A percentile compares a stretch with the other conserved stretches of the same genome.
phyloP scores from a whole-genome alignment of 30 jellyfish, hydroid and myxozoan species.

The Aurelia coerulea region DNA sequence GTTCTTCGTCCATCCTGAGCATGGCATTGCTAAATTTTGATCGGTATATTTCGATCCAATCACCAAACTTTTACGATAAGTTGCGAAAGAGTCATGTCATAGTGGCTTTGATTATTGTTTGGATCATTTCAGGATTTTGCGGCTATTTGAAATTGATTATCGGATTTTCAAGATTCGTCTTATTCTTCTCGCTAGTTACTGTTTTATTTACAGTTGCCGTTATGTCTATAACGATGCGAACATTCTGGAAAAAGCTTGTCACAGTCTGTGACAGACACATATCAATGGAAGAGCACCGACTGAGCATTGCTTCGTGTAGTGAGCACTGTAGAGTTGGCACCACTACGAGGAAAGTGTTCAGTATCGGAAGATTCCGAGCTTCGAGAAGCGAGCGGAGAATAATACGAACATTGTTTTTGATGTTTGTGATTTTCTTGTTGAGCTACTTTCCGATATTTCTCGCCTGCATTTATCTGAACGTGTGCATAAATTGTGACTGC shows the following conservation, averaged over 20 bases:
- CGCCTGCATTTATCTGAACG: slow-evolving; percentile 56
- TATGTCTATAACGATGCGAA: slow-evolving; percentile 66
- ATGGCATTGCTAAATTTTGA: slow-evolving; percentile 76
- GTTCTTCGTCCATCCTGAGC: slow-evolving; percentile 51
- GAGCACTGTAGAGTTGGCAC: slow-evolving; percentile 44
- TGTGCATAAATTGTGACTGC: slow-evolving; percentile 65
- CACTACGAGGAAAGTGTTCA: slow-evolving; percentile 58
- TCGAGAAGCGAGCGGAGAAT: slow-evolving; percentile 57
- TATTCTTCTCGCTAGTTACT: slow-evolving; percentile 49
- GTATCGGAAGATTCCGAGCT: slow-evolving; percentile 64
- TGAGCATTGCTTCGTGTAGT: slow-evolving; percentile 54
- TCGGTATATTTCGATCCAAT: slow-evolving; percentile 58
- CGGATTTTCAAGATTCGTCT: slow-evolving; percentile 37
- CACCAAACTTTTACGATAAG: slow-evolving; percentile 10
- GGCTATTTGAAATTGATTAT: slow-evolving; percentile 33
- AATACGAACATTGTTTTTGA: slow-evolving; percentile 55
- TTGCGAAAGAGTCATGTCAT: slow-evolving; percentile 11
- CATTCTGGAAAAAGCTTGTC: slow-evolving; percentile 57
- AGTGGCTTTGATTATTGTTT: slow-evolving; percentile 14
- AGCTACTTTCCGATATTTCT: slow-evolving; percentile 67
- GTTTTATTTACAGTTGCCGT: slow-evolving; percentile 57
- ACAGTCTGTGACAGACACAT: slow-evolving; percentile 16
- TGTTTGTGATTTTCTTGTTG: slow-evolving; percentile 58
- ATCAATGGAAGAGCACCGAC: slow-evolving; percentile 33
- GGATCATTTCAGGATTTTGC: slow-evolving; percentile 36